Base-by-base conservation (phyloP, 1,140 invertebrate genomes). In the Drosophila bifasciata region DNA sequence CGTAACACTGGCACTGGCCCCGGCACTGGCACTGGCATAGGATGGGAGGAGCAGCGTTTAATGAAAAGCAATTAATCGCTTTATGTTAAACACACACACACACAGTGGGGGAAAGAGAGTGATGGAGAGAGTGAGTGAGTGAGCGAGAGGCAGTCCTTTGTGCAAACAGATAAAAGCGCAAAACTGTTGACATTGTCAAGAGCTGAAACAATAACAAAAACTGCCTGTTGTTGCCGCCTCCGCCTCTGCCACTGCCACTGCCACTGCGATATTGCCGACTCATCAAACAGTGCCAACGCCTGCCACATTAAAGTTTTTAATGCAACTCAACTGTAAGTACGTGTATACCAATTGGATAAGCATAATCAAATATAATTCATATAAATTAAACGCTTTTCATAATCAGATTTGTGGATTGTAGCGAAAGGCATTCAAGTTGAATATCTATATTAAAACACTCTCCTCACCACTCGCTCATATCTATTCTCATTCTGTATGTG, bases 41-140 rank as follows among this genome's bases (percentile, higher is more conserved):
- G n/a, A 17, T n/a, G 21, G 17, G 32, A 48, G 36, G 52, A 69
- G 58, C 51, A 5, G 16, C 53, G 69, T 73, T 81, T 86, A 85
- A 85, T 86, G 83, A 88, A 86, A 86, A 86, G 77, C 84, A 86
- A 86, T 86, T 86, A 86, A 86, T 86, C 81, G 83, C 73, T 86
- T 86, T 86, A 81, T 86, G 73, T 88, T 88, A 60, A 75, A 53
- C 79, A 85, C 76, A 84, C 70, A 86, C 50, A 55, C 41, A 43
- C 40, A 25, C 46, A 51, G 23, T 5, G 9, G 8, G 9, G 3
- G 2, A 60, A n/a, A 40, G 25, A 32, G 43, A 7, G n/a, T n/a
- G 25, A 9, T 0, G 17, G 19, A 40, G 13, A n/a, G 60, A 11
- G 41, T 3, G 36, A 15, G 19, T 21, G 36, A 39, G 28, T 28